Percentiles rank a stretch among this genome's conserved stretches.
phyloP scores from a whole-genome alignment of 2,888 invertebrate species.

The Cosmia pyralina region DNA sequence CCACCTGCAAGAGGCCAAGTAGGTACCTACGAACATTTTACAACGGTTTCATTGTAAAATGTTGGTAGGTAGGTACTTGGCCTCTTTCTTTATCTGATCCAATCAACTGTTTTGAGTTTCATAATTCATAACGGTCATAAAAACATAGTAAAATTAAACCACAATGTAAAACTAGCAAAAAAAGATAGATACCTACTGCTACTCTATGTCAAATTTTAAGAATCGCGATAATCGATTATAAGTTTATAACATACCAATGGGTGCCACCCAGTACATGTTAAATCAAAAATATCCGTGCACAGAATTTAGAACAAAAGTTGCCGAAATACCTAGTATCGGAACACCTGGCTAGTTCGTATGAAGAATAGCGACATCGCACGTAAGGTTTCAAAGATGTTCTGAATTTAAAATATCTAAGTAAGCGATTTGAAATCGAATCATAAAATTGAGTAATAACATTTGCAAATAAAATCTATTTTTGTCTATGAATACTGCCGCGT shows the following conservation, averaged over 20 bases:
- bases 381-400: conserved; percentile 60
- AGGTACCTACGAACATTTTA: no score
- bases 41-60: conserved; percentile 1
- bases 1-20: neutral
- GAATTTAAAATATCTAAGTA: conserved; percentile 65
- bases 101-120: conserved; percentile 9
- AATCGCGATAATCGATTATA: conserved; percentile 58
- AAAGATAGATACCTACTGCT: neutral
- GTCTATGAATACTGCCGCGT: conserved; percentile 48
- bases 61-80: neutral
- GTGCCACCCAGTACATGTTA: conserved; percentile 68
- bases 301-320: conserved; percentile 68
- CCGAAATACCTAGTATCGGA: conserved; percentile 61
- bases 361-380: conserved; percentile 60
- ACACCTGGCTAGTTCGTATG: conserved; percentile 62
- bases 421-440: conserved; percentile 56
- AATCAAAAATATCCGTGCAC: conserved; percentile 62
- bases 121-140: conserved; percentile 14
- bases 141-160: conserved; percentile 3
- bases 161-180: conserved; percentile 1
- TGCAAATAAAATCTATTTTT: conserved; percentile 55
- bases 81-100: conserved; percentile 9
- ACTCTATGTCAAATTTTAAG: conserved; percentile 19
- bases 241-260: conserved; percentile 59
- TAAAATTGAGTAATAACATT: conserved; percentile 43